Conservation (phyloP, 2,888 invertebrate genomes). For the Galeruca laticollis region DNA sequence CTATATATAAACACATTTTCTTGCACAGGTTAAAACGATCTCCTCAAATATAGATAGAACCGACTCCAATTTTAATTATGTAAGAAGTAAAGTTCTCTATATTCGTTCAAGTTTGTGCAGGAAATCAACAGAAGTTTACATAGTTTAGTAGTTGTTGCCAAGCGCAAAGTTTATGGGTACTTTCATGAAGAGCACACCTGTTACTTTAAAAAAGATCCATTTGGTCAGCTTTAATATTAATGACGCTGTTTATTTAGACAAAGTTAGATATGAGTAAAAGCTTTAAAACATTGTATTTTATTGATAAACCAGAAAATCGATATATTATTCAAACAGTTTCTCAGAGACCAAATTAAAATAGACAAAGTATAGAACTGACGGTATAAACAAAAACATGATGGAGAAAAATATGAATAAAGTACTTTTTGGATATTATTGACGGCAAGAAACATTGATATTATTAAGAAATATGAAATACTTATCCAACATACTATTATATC, state of each 20-base stretch:
- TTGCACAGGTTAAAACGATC: not conserved
- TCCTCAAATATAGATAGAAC: not conserved
- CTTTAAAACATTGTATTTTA: not conserved
- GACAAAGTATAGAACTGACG: too few relatives aligned
- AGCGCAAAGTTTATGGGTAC: constrained; percentile 16
- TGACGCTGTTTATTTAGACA: not conserved
- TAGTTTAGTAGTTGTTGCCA: constrained; percentile 7
- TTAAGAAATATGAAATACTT: too few relatives aligned
- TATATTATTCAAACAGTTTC: too few relatives aligned
- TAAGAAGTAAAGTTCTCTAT: constrained; percentile 13
- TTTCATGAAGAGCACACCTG: constrained; percentile 3
- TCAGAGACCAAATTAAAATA: too few relatives aligned
- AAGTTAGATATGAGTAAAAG: not conserved
- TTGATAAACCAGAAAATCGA: too few relatives aligned
- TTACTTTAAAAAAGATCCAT: constrained; percentile 4
- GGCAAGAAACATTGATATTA: too few relatives aligned
- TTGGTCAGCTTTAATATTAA: not conserved
- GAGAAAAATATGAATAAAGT: too few relatives aligned
- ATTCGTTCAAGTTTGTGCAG: constrained; percentile 1
- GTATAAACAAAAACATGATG: too few relatives aligned
- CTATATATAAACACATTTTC: not conserved
- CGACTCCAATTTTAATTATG: not conserved
- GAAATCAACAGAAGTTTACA: constrained; percentile 8
- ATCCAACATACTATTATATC: too few relatives aligned
- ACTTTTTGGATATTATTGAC: too few relatives aligned